These are phyloP conservation scores for Hypomesus transpacificus DNA, from an alignment of 2,113 vertebrate genomes.

Conservation along the genomic window DNA sequence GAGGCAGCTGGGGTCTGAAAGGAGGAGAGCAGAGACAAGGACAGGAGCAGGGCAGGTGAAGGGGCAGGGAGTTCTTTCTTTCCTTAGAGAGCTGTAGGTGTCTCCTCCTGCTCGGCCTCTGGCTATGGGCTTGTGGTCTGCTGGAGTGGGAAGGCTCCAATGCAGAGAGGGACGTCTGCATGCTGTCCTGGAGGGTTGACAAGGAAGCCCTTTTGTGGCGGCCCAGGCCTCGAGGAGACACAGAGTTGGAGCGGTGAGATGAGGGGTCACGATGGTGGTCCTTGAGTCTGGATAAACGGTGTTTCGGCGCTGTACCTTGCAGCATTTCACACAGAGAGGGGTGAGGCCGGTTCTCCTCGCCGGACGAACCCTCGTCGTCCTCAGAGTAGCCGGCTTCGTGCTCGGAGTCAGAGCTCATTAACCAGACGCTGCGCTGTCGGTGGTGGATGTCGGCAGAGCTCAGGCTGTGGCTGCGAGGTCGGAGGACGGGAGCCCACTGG, in stretches of 20 bases:
- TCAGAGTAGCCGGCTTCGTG: slow-evolving; percentile 66
- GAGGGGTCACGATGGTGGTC: slow-evolving; percentile 28
- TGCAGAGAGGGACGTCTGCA: slow-evolving; percentile 15
- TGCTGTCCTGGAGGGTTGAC: slow-evolving; percentile 33
- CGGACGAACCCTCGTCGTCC: slow-evolving; percentile 59
- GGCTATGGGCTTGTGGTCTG: slow-evolving; percentile 29
- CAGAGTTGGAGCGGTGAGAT: slow-evolving; percentile 15
- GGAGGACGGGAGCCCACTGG: slow-evolving; percentile 23
- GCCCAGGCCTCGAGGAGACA: slow-evolving; percentile 9
- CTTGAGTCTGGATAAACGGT: slow-evolving; percentile 36
- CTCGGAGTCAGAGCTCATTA: slow-evolving; percentile 50
- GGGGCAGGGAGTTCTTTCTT: slow-evolving; percentile 36
- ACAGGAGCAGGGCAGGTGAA: background rate
- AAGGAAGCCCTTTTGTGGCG: slow-evolving; percentile 44
- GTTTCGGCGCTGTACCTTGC: slow-evolving; percentile 38
- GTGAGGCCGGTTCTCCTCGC: slow-evolving; percentile 41
- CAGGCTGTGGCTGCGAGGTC: slow-evolving; percentile 72
- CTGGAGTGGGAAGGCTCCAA: slow-evolving; percentile 30
- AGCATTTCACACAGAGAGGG: slow-evolving; percentile 33
- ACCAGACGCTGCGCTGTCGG: slow-evolving; percentile 40
- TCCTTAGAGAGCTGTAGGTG: slow-evolving; percentile 16
- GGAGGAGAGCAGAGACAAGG: slow-evolving; percentile 1
- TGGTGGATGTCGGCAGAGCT: slow-evolving; percentile 50
- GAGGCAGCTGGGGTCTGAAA: slow-evolving; percentile 37
- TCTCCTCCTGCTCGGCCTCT: slow-evolving; percentile 57